Conservation (phyloP, 1,140 invertebrate genomes). For the Chrysopa pallens region DNA sequence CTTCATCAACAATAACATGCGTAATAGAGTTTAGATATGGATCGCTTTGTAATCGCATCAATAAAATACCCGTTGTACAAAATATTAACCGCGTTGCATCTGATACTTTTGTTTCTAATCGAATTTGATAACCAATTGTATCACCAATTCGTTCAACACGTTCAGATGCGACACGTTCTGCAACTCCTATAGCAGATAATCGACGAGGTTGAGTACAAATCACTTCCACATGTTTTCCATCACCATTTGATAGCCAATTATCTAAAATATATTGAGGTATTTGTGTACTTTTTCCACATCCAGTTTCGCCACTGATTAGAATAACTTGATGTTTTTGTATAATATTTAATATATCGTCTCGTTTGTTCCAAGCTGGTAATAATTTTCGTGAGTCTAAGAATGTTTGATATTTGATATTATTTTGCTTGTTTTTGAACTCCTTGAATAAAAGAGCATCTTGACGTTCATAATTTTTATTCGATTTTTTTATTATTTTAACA, state of each 20-base stretch:
- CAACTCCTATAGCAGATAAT: constrained; percentile 82
- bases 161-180: constrained; percentile 79
- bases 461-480: no score
- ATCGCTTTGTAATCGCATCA: constrained; percentile 62
- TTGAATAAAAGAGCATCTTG: constrained; percentile 9
- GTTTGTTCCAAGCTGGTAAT: constrained; percentile 48
- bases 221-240: constrained; percentile 48
- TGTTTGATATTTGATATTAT: constrained; percentile 37
- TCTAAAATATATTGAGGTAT: constrained; percentile 86
- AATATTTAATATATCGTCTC: constrained; percentile 40
- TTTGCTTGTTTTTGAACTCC: constrained; percentile 24
- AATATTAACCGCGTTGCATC: constrained; percentile 63
- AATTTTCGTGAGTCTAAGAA: constrained; percentile 39
- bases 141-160: constrained; percentile 62
- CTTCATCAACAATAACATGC: constrained; percentile 76
- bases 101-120: constrained; percentile 59
- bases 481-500: not conserved
- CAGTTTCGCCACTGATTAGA: constrained; percentile 70
- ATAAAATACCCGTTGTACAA: constrained; percentile 80
- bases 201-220: constrained; percentile 84
- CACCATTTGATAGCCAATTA: constrained; percentile 36
- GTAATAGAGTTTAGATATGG: constrained; percentile 48
- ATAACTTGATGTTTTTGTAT: constrained; percentile 46
- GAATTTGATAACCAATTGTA: constrained; percentile 71
- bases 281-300: constrained; percentile 80